These are phyloP conservation scores for Arctopsyche grandis DNA, from an alignment of 1,140 invertebrate species.

Conservation along the genomic window DNA sequence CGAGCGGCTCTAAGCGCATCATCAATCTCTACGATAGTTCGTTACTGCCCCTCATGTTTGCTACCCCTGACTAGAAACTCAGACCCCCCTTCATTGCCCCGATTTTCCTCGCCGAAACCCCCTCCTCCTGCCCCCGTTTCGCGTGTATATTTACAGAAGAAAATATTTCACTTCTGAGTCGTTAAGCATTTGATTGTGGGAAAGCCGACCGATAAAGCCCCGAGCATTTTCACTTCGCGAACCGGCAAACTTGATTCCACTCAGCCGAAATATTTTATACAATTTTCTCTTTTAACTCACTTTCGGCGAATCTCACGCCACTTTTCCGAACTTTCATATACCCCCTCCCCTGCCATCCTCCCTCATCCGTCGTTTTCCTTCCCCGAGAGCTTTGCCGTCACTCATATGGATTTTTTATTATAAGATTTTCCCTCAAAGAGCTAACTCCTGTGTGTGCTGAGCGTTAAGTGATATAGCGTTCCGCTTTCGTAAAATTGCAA, in stretches of 20 bases:
- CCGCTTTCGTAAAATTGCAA: too few relatives aligned
- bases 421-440: background rate
- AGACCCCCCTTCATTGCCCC: background rate
- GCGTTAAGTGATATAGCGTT: too few relatives aligned
- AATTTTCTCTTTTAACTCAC: constrained; percentile 47
- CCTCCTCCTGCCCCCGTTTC: background rate
- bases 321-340: constrained; percentile 4
- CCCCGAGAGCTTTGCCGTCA: background rate
- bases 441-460: too few relatives aligned
- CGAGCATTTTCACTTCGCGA: constrained; percentile 44
- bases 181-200: constrained; percentile 49
- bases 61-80: background rate
- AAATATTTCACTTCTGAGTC: constrained; percentile 49
- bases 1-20: constrained; percentile 5
- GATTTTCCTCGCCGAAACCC: background rate
- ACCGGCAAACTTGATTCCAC: constrained; percentile 45
- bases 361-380: background rate
- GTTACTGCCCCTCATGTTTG: background rate
- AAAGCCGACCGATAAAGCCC: constrained; percentile 44
- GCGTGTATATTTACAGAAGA: constrained; percentile 38
- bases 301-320: constrained; percentile 41
- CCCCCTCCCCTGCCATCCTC: background rate
- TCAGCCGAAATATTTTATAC: constrained; percentile 50
- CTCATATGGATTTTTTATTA: background rate
- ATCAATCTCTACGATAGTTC: constrained; percentile 34